Evolutionary conservation across 2,113 vertebrate species (phyloP).

Genomic region (Sylvilagus bachmani): DNA sequence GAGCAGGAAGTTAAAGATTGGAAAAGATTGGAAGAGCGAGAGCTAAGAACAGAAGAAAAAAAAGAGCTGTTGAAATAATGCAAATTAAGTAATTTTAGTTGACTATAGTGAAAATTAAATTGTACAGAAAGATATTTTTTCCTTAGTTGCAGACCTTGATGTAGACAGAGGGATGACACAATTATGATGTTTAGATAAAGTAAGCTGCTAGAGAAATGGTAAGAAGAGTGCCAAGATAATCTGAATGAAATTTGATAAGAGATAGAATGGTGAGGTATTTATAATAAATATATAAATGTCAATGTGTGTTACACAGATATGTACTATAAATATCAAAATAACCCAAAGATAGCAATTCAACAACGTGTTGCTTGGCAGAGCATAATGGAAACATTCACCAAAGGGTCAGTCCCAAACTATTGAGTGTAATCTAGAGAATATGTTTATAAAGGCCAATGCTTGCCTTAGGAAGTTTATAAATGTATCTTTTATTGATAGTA

Average conservation of each 20-base stretch:
- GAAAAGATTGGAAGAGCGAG: background rate
- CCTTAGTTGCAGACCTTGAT: background rate
- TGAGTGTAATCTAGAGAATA: background rate
- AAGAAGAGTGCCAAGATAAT: background rate
- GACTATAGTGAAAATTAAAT: slow-evolving; percentile 35
- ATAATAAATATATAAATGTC: background rate
- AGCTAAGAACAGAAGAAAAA: background rate
- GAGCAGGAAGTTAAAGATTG: background rate
- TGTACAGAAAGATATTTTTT: background rate
- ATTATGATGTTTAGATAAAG: background rate
- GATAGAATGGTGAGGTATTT: background rate
- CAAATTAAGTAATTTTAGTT: slow-evolving; percentile 4
- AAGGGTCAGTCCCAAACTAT: background rate
- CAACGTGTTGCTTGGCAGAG: background rate
- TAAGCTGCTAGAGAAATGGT: background rate
- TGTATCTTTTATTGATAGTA: background rate
- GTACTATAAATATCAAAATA: background rate
- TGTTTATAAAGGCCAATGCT: background rate
- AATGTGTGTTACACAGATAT: background rate
- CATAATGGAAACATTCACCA: slow-evolving; percentile 28
- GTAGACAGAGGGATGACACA: background rate
- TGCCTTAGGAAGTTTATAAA: background rate
- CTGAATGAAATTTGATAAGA: background rate
- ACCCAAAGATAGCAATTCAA: background rate
- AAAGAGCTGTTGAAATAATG: background rate